Conservation (phyloP, 2,888 invertebrate genomes). For the Siphonodentalium dalli region DNA sequence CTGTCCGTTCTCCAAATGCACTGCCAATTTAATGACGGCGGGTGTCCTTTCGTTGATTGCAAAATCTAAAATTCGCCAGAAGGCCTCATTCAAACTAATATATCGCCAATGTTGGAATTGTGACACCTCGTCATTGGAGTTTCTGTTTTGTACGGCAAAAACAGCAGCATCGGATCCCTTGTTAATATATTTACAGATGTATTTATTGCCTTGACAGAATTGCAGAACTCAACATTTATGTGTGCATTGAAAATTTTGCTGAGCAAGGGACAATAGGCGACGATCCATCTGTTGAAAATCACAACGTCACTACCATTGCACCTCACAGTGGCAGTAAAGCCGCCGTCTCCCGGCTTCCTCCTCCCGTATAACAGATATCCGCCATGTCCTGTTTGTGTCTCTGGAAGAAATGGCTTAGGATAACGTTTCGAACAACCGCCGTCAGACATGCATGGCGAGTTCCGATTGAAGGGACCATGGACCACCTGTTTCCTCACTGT, state of each 20-base stretch:
- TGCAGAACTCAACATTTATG: too few species aligned
- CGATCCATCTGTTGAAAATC: slow-evolving; percentile 28
- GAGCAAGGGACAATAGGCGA: slow-evolving; percentile 32
- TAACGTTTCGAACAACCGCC: slow-evolving; percentile 62
- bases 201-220: too few species aligned
- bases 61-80: slow-evolving; percentile 56
- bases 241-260: too few species aligned
- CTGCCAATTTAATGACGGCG: slow-evolving; percentile 29
- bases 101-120: slow-evolving; percentile 52
- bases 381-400: slow-evolving; percentile 50
- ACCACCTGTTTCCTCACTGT: slow-evolving; percentile 36
- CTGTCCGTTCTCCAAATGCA: too few species aligned
- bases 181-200: too few species aligned
- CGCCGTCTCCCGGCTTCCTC: slow-evolving; percentile 16
- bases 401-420: too few species aligned
- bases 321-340: not conserved
- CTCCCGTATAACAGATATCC: slow-evolving; percentile 61
- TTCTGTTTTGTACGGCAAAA: not conserved
- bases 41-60: slow-evolving; percentile 48
- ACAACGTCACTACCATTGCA: not conserved
- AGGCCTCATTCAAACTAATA: slow-evolving; percentile 57
- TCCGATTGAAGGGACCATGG: slow-evolving; percentile 44
- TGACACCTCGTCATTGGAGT: slow-evolving; percentile 50
- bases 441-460: slow-evolving; percentile 62
- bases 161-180: too few species aligned